Evolutionary conservation across 2,797 vertebrate genomes (phyloP).

Genomic region (Lagorchestes hirsutus): DNA sequence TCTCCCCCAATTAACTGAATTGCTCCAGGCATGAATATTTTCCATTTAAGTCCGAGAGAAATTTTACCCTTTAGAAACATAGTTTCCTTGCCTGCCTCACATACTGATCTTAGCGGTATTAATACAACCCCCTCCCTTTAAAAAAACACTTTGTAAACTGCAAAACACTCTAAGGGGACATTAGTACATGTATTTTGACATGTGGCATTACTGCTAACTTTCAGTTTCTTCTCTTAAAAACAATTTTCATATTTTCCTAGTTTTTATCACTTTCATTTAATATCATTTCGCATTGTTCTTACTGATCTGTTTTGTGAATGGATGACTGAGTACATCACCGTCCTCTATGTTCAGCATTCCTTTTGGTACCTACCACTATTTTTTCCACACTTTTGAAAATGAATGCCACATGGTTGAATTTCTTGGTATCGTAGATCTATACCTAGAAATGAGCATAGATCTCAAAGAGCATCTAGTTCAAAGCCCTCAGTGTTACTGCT

Average conservation of each 20-base stretch:
- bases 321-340: neutral
- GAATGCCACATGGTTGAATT: neutral
- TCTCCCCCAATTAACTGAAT: neutral
- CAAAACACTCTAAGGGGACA: neutral
- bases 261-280: neutral
- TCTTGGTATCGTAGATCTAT: neutral
- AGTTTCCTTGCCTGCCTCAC: neutral
- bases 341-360: neutral
- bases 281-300: neutral
- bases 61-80: neutral
- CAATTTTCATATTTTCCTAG: neutral
- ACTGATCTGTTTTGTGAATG: neutral
- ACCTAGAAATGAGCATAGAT: neutral
- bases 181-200: neutral
- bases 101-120: neutral
- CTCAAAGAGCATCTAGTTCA: neutral
- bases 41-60: neutral
- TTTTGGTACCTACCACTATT: neutral
- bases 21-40: neutral
- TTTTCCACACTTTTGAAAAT: neutral
- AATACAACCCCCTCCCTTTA: neutral
- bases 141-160: neutral
- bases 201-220: neutral
- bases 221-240: neutral
- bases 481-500: neutral